Base-by-base conservation (phyloP, 2,113 vertebrate species). In the Zosterops pallidus region DNA sequence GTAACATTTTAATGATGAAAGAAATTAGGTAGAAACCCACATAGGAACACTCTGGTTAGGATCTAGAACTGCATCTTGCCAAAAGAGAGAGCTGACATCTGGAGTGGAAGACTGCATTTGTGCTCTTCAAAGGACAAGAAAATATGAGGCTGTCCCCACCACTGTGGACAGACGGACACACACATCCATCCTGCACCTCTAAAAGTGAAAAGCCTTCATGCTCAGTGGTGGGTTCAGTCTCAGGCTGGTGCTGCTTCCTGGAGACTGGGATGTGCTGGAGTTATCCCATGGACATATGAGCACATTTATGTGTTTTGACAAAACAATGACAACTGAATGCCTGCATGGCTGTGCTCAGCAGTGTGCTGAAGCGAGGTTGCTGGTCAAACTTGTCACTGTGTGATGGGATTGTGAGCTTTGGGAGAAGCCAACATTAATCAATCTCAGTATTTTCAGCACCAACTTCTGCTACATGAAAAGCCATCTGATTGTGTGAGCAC, bases 321-420 rank as follows among this genome's bases (percentile, higher is more conserved):
- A 4, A 7, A 16, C 29, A 24, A 10, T 39, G 68, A 53, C 31
- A 42, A 46, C 3, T 0, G 0, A 53, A 26, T 6, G 18, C 39
- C 59, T 59, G 41, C 78, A 59, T 0, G 0, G 24, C 49, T 41
- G 53, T 11, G 5, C 21, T 79, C 60, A 85, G 59, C 56, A 55
- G 22, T 11, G n/a, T 14, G 31, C 9, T 67, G 52, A 33, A 86
- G 11, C 0, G 1, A 46, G 9, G 28, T 3, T 68, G 19, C 23
- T 62, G 50, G 15, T 42, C 52, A 42, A 56, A 39, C 17, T 37
- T 26, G 41, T n/a, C 56, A 56, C 14, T 9, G 0, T 18, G 41
- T 15, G 31, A 47, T 80, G 47, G 37, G 12, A 65, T 8, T 60
- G 29, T 47, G 42, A 57, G 35, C 77, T 57, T 14, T 76, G 33